Evolutionary conservation across 2,888 invertebrate species (phyloP).

Genomic region (Bellardia bayeri): DNA sequence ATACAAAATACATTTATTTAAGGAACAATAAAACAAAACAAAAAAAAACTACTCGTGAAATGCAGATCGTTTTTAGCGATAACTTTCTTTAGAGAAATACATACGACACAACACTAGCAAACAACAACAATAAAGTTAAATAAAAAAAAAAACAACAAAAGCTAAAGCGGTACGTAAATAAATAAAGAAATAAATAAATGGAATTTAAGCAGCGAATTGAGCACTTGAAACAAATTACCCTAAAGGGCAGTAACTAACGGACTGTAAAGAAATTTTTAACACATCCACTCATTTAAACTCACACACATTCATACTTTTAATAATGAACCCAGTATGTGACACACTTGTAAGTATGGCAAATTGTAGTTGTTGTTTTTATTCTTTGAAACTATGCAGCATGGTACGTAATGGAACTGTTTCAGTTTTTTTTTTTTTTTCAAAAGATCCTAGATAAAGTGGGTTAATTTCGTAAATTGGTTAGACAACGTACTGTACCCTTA

Average conservation of each 20-base stretch:
- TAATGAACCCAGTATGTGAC: conserved; percentile 64
- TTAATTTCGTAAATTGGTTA: conserved; percentile 60
- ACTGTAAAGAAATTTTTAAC: conserved; percentile 63
- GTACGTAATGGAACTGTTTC: conserved; percentile 61
- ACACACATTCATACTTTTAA: conserved; percentile 10
- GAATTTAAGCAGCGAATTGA: conserved; percentile 78
- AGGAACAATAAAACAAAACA: conserved; percentile 21
- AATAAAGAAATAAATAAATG: conserved; percentile 71
- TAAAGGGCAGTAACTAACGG: conserved; percentile 66
- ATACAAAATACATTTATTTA: conserved; percentile 64
- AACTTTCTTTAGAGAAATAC: conserved; percentile 47
- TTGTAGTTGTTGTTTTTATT: conserved; percentile 13
- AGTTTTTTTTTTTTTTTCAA: conserved; percentile 23
- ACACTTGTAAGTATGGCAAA: conserved; percentile 68
- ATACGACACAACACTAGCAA: conserved; percentile 18
- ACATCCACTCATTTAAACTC: conserved; percentile 48
- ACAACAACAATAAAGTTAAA: conserved; percentile 4
- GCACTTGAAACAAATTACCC: conserved; percentile 79
- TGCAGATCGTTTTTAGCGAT: conserved; percentile 69
- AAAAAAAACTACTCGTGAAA: conserved; percentile 48
- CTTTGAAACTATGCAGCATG: conserved; percentile 17
- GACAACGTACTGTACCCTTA: conserved; percentile 42
- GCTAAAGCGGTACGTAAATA: conserved; percentile 27
- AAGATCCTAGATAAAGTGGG: conserved; percentile 64
- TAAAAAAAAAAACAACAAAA: conserved; percentile 10